Evolutionary conservation across 1,140 invertebrate species (phyloP).

Genomic region (Halictus rubicundus): DNA sequence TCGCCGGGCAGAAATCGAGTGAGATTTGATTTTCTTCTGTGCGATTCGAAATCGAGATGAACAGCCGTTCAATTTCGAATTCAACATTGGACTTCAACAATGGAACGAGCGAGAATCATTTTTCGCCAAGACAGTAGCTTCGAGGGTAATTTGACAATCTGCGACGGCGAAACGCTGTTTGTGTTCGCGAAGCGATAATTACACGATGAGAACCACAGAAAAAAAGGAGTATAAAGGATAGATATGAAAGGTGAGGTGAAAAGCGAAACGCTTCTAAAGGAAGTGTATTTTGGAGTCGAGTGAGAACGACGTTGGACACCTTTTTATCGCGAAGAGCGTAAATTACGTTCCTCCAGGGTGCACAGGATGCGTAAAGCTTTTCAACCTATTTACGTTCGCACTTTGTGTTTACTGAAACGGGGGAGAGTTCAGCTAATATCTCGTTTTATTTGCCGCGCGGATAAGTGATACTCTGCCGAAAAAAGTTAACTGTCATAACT

Average conservation of each 20-base stretch:
- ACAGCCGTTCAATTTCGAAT: too few species aligned
- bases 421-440: not conserved
- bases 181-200: too few species aligned
- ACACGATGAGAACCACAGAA: too few species aligned
- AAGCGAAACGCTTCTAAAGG: not conserved
- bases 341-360: slow-evolving; percentile 3
- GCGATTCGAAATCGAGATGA: too few species aligned
- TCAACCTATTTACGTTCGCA: slow-evolving; percentile 2
- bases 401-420: slow-evolving; percentile 20
- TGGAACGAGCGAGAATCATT: too few species aligned
- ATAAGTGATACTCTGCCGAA: not conserved
- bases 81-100: too few species aligned
- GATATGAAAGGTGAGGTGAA: not conserved
- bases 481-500: not conserved
- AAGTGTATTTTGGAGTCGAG: not conserved
- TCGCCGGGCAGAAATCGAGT: not conserved
- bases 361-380: not conserved
- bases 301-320: slow-evolving; percentile 1
- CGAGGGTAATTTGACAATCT: too few species aligned
- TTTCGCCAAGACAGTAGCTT: too few species aligned
- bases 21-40: not conserved
- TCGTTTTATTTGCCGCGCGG: not conserved
- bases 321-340: slow-evolving; percentile 1
- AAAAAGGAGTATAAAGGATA: not conserved
- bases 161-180: too few species aligned